These are phyloP conservation scores for Leucosticte australis DNA, from an alignment of 2,113 vertebrate species.

Conservation along the genomic window DNA sequence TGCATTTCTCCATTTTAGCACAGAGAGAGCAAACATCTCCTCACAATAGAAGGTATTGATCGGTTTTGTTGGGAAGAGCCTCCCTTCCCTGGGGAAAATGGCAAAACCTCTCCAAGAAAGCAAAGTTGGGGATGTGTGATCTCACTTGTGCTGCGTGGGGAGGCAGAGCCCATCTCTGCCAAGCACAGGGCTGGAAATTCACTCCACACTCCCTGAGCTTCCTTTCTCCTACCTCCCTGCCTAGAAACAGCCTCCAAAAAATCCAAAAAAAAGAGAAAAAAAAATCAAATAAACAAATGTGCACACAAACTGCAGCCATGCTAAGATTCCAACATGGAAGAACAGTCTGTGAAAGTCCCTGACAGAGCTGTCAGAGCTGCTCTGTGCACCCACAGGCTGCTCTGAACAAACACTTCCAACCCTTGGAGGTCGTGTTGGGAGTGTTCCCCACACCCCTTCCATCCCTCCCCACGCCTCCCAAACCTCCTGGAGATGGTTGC, in stretches of 20 bases:
- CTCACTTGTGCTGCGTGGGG: not conserved
- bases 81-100: not conserved
- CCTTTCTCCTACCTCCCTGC: not conserved
- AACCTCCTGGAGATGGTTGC: not conserved
- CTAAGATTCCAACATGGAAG: not conserved
- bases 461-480: not conserved
- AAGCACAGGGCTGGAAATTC: not conserved
- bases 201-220: not conserved
- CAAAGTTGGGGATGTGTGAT: not conserved
- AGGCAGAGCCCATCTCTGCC: not conserved
- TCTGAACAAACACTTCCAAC: not conserved
- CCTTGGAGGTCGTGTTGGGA: not conserved
- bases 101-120: not conserved
- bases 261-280: too few relatives aligned
- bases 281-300: not conserved
- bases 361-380: not conserved
- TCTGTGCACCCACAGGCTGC: not conserved
- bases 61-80: not conserved
- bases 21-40: not conserved
- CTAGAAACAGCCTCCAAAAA: not conserved
- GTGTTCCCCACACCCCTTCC: not conserved
- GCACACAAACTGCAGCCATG: not conserved
- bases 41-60: not conserved
- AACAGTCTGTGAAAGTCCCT: not conserved
- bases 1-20: not conserved